These are phyloP conservation scores for Neoniphon sammara DNA, from an alignment of 2,797 vertebrate genomes.

Conservation along the genomic window DNA sequence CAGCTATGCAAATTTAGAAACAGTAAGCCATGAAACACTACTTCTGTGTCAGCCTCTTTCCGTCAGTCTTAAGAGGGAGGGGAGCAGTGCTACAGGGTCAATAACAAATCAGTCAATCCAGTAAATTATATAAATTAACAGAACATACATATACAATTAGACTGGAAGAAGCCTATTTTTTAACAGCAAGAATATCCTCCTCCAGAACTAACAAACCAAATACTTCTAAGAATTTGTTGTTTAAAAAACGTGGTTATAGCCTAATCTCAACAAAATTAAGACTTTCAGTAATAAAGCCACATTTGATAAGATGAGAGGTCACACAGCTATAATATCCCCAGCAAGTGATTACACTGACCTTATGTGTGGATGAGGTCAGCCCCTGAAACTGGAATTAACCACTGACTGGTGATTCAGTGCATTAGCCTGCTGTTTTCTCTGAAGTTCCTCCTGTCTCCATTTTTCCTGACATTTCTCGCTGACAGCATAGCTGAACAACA, in stretches of 20 bases:
- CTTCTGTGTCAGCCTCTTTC: background rate
- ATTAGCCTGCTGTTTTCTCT: slow-evolving; percentile 50
- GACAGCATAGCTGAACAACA: slow-evolving; percentile 2
- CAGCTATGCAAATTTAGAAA: slow-evolving; percentile 16
- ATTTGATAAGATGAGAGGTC: background rate
- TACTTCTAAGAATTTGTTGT: background rate
- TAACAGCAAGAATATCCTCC: background rate
- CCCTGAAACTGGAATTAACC: slow-evolving; percentile 70
- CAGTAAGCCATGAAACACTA: background rate
- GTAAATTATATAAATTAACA: background rate
- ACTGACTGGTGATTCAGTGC: slow-evolving; percentile 40
- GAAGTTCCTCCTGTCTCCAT: slow-evolving; percentile 66
- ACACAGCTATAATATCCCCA: background rate
- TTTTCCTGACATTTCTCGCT: slow-evolving; percentile 38
- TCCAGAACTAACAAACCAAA: background rate
- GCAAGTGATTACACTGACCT: slow-evolving; percentile 46
- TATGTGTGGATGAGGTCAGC: slow-evolving; percentile 57
- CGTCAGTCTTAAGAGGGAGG: background rate
- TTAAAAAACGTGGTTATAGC: background rate
- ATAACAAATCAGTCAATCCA: background rate
- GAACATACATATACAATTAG: background rate
- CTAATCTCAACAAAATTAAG: background rate
- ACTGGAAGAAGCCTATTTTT: background rate
- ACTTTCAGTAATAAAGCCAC: background rate
- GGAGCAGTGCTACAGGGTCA: background rate